A percentile compares a stretch with the other conserved stretches of the same genome.
Evolutionary conservation across 2,888 invertebrate species (phyloP).

Genomic region (Nasonovia ribisnigri): DNA sequence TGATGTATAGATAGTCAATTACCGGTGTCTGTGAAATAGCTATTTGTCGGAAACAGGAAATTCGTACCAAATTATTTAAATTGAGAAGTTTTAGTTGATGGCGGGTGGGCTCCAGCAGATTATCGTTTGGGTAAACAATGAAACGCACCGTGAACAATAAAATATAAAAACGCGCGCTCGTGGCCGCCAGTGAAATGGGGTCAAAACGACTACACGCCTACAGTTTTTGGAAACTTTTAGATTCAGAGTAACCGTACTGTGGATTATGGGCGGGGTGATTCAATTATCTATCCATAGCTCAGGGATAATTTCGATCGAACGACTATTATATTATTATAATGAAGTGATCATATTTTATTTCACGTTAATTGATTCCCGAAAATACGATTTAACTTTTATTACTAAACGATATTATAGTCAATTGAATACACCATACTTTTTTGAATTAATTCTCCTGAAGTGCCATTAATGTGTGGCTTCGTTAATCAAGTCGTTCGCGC

Average conservation of each 20-base stretch:
- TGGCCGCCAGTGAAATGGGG: conserved; percentile 5
- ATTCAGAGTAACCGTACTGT: background rate
- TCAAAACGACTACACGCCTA: conserved; percentile 50
- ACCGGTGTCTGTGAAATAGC: conserved; percentile 34
- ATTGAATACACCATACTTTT: background rate
- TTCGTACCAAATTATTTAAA: conserved; percentile 61
- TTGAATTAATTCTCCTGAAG: background rate
- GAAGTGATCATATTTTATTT: conserved; percentile 16
- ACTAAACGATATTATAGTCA: background rate
- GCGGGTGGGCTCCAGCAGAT: conserved; percentile 53
- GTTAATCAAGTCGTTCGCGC: background rate
- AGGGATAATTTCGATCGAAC: conserved; percentile 18
- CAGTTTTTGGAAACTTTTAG: conserved; percentile 34
- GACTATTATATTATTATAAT: background rate
- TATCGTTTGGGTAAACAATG: conserved; percentile 55
- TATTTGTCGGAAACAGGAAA: conserved; percentile 59
- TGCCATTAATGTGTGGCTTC: background rate
- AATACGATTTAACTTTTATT: background rate
- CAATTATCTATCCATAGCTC: background rate
- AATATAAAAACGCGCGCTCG: conserved; percentile 3
- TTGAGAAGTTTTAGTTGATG: conserved; percentile 26
- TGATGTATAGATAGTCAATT: conserved; percentile 26
- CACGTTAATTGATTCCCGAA: conserved; percentile 8
- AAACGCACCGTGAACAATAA: conserved; percentile 44
- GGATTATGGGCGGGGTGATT: background rate